A percentile compares a stretch with the other conserved stretches of the same genome.
Evolutionary conservation across 2,888 invertebrate species (phyloP).

Genomic region (Hololepta plana): DNA sequence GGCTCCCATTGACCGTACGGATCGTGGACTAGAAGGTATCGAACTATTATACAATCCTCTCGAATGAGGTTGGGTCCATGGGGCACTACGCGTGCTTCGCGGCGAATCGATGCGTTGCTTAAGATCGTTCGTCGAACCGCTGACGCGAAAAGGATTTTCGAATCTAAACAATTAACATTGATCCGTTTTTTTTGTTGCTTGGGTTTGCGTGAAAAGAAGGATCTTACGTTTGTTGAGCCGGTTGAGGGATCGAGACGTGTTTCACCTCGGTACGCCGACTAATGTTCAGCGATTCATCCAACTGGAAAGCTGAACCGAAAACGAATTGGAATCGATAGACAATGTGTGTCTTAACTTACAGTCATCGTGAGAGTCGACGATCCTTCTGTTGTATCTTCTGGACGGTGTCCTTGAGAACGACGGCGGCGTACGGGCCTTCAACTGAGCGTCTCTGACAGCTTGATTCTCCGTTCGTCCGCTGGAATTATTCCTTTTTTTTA

Average conservation of each 20-base stretch:
- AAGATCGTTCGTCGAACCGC: conserved; percentile 28
- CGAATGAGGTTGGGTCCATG: conserved; percentile 51
- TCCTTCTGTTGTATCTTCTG: conserved; percentile 40
- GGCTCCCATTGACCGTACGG: conserved; percentile 69
- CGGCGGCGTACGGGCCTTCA: conserved; percentile 31
- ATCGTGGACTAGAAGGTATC: conserved; percentile 52
- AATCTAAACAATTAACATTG: conserved; percentile 19
- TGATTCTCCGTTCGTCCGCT: conserved; percentile 47
- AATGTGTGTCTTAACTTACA: conserved; percentile 15
- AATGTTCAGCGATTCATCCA: conserved; percentile 21
- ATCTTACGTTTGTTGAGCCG: conserved; percentile 32
- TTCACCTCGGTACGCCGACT: conserved; percentile 26
- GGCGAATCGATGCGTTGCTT: conserved; percentile 44
- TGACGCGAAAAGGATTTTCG: conserved; percentile 32
- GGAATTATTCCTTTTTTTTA: conserved; percentile 6
- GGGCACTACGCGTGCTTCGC: conserved; percentile 68
- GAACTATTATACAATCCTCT: conserved; percentile 49
- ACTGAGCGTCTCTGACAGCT: conserved; percentile 32
- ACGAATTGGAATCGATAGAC: neutral
- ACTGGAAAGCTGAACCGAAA: conserved; percentile 18
- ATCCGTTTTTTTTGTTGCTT: neutral
- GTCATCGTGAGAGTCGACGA: conserved; percentile 38
- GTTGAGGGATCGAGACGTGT: conserved; percentile 36
- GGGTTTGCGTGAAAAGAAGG: neutral
- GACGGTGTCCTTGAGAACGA: conserved; percentile 45